Percentiles rank a stretch among this genome's conserved stretches.
Conservation (phyloP, 2,797 vertebrate species). For the Balearica regulorum region DNA sequence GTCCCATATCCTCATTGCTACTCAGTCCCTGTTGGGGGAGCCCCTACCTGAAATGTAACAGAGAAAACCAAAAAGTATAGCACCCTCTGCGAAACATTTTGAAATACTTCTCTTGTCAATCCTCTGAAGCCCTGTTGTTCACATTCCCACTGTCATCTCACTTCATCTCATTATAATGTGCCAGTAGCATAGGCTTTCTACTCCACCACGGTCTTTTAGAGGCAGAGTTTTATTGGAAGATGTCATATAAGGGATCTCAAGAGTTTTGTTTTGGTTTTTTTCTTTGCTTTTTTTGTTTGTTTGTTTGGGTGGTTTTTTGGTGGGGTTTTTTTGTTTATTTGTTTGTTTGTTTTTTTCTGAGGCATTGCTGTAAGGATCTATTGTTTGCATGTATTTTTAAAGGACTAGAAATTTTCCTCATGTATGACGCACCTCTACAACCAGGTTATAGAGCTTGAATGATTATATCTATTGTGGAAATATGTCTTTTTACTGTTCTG, state of each 20-base stretch:
- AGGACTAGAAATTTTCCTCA: not conserved
- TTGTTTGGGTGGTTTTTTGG: too few relatives aligned
- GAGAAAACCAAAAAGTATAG: not conserved
- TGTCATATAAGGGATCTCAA: not conserved
- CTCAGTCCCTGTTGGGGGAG: slow-evolving; percentile 3
- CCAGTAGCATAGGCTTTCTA: not conserved
- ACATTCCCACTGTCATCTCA: slow-evolving; percentile 28
- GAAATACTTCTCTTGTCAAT: slow-evolving; percentile 25
- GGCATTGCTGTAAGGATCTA: not conserved
- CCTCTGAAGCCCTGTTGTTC: not conserved
- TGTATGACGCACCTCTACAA: not conserved
- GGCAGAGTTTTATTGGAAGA: slow-evolving; percentile 18
- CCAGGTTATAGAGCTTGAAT: not conserved
- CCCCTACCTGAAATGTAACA: slow-evolving; percentile 15
- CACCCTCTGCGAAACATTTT: not conserved
- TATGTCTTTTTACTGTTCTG: not conserved
- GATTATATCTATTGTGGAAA: not conserved
- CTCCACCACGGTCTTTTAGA: slow-evolving; percentile 23
- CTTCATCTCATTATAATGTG: slow-evolving; percentile 46
- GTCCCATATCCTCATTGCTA: not conserved
- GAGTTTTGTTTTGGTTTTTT: too few relatives aligned
- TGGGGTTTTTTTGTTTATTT: not conserved
- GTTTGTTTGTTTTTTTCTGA: not conserved
- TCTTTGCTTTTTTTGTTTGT: not conserved
- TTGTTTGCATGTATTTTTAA: not conserved